Evolutionary conservation across 2,888 invertebrate genomes (phyloP).

Genomic region (Campoplex nolae): DNA sequence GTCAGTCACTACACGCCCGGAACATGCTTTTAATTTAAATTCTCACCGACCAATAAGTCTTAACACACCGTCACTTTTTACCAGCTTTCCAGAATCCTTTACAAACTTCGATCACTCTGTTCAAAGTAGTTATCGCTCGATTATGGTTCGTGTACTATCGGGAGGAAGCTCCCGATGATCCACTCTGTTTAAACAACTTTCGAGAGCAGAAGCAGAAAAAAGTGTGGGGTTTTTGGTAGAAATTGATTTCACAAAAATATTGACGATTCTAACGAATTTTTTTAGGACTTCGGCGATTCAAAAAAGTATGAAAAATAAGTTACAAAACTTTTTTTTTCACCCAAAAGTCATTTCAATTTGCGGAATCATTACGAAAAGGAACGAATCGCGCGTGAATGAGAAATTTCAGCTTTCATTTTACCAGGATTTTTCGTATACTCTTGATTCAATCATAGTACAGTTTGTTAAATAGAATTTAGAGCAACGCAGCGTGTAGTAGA

Average conservation of each 20-base stretch:
- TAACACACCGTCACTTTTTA: not conserved
- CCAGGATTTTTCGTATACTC: not conserved
- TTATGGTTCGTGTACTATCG: not conserved
- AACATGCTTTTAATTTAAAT: not conserved
- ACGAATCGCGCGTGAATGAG: not conserved
- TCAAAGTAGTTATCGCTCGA: not conserved
- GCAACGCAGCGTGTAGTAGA: not conserved
- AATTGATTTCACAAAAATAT: not conserved
- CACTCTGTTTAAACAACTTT: not conserved
- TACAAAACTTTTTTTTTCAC: too few relatives aligned
- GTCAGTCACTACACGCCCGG: not conserved
- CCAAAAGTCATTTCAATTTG: not conserved
- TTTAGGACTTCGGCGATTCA: not conserved
- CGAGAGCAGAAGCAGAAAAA: not conserved
- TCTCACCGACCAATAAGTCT: not conserved
- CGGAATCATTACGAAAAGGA: not conserved
- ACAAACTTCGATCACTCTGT: not conserved
- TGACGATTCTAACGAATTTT: not conserved
- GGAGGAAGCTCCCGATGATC: not conserved
- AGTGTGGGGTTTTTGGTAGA: not conserved
- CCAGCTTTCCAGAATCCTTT: not conserved
- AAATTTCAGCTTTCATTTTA: not conserved
- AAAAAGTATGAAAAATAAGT: too few relatives aligned
- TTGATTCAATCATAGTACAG: not conserved
- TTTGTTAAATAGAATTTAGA: not conserved